Evolutionary conservation across 1,140 invertebrate genomes (phyloP), one percentile per base, ranked within the genome.

Genomic region (Potamilus streckersoni): DNA sequence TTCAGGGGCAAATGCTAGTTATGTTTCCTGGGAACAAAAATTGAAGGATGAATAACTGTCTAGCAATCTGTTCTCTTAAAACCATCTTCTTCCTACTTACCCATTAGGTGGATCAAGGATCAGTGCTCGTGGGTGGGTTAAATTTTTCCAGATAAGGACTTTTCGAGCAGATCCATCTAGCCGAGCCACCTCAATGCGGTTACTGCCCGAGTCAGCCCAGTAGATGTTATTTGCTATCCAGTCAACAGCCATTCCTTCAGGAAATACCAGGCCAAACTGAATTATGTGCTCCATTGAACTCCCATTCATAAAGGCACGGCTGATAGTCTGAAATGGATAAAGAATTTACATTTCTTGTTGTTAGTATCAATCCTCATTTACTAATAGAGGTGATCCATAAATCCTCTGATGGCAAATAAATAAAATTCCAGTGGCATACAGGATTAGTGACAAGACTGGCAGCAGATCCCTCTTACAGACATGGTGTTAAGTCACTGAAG

Each of bases 201-300:
- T 93, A 83, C 95, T 95, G 11, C 92, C 93, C 0, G 96, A 97
- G 90, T 99, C 98, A 0, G 97, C 96, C 96, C 98, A 99, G 88
- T 97, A 99, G 65, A 99, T 93, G 83, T 97, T 98, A 82, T 96
- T 92, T 2, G 96, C 94, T 31, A 97, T 91, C 94, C 96, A 98
- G 91, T 99, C 98, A 16, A 99, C 92, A 13, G 96, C 94, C 80
- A 99, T 90, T n/a, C 97, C 98, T 91, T 99, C 97, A 13, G 89
- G 87, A 55, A 94, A 95, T 79, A 93, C 93, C 31, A 97, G 89
- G 61, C 95, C 95, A 71, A 94, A 94, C 88, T 97, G 94, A 4
- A 98, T 92, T 20, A 98, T 92, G 76, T 80, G 77, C 74, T 90
- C 96, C 75, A 96, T 88, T 38, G 93, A 92, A 89, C 93, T 94